Evolutionary conservation across 2,888 invertebrate genomes (phyloP), one percentile per base, ranked within the genome.

Genomic region (Tortrix viridana): DNA sequence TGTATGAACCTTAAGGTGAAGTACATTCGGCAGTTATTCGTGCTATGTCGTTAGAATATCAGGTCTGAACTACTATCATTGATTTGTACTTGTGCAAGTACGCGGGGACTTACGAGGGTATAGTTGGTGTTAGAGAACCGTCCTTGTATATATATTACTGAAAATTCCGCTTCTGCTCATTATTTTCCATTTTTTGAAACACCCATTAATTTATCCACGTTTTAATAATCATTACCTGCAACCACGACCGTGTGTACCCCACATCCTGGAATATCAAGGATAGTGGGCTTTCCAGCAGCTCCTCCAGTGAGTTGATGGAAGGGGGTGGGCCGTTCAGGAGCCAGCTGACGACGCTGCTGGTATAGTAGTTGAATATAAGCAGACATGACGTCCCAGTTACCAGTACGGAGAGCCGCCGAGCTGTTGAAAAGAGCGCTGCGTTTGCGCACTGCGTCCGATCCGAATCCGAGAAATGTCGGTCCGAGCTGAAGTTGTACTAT

Each of bases 311-410:
- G 74, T 85, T 89, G 60, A 94, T 87, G 46, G 91, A 86, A 3
- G 88, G 85, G 0, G 93, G 92, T 1, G 91, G 89, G 1, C 88
- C 91, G 52, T 86, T 93, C 37, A 94, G 80, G 4, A 94, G 77
- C 77, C 93, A 93, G 54, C 93, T 93, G 4, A 94, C 93, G 14
- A 94, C 92, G 65, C 93, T 93, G 50, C 93, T 93, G 0, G 94
- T 94, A 76, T 94, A 94, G 77, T 93, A 94, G 74, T 93, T 93
- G 77, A 93, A 94, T 3, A 93, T 80, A 14, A 94, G 75, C 1
- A 93, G 75, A 41, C 85, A 86, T 0, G 80, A 84, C 0, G 85
- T 18, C 0, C 90, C 89, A 0, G 88, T 89, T 3, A 91, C 84
- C 0, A 89, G 70, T 1, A 88, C 67, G 1, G 84, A 80, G 0